Evolutionary conservation across 2,113 vertebrate species (phyloP), one percentile per base, ranked within the genome.

Genomic region (Myrmophylax atrothorax): DNA sequence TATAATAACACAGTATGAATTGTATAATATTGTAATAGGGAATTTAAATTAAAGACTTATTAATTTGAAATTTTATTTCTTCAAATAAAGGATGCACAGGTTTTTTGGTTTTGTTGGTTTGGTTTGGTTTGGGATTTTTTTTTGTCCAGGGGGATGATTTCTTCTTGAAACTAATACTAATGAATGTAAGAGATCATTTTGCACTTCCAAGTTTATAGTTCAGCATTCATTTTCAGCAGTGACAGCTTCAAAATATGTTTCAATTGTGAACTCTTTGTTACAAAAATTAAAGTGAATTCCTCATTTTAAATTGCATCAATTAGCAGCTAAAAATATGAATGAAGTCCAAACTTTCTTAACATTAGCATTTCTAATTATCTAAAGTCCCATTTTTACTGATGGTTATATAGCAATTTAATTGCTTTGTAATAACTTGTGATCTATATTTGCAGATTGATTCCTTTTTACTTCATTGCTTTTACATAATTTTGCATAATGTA

Each of bases 361-460:
- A 89, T 96, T 96, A 94, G 31, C 77, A 95, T 97, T 96, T 96
- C 73, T 87, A 97, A 96, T 97, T 95, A 93, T 74, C 46, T 80
- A 74, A 80, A 82, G 69, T 58, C 76, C 80, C 20, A 89, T 94
- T 97, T 97, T 85, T 94, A 86, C 74, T 89, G 47, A 93, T 37
- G 38, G 73, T 87, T 93, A 81, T 86, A 83, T 87, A 91, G 67
- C 31, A 90, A 95, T 81, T 96, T 91, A 95, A 94, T 92, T 96
- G 83, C 91, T 89, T 92, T 87, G 40, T 96, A 96, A 94, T 90
- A 96, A 95, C 37, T 85, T 94, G 33, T 69, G 38, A 94, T 80
- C 64, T 95, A 8, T 89, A 91, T 94, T 97, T 97, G 77, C 18
- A 93, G 72, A 94, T 94, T 92, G 50, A 67, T 47, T 94, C 94